Evolutionary conservation across 2,888 invertebrate species (phyloP).

Genomic region (Autographa gamma): DNA sequence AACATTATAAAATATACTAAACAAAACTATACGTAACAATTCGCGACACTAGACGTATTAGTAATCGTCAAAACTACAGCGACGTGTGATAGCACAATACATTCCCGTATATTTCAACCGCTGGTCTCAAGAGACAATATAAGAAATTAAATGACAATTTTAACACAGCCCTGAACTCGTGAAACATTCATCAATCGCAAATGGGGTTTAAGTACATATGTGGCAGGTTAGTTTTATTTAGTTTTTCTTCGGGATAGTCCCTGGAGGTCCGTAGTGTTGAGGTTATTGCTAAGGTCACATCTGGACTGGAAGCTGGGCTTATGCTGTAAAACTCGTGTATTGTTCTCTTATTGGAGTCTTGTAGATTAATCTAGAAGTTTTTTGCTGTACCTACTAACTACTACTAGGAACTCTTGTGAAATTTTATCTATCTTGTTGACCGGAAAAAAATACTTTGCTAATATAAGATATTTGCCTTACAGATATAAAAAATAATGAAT

Average conservation of each 20-base stretch:
- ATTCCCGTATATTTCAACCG: constrained; percentile 51
- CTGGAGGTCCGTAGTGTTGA: not conserved
- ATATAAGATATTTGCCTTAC: too few relatives aligned
- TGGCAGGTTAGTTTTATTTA: constrained; percentile 38
- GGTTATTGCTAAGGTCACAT: not conserved
- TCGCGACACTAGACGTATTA: too few relatives aligned
- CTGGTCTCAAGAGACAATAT: constrained; percentile 63
- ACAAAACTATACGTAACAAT: not conserved
- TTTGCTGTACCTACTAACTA: too few relatives aligned
- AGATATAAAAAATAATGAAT: too few relatives aligned
- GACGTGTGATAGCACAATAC: not conserved
- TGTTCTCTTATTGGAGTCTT: too few relatives aligned
- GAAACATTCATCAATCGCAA: constrained; percentile 67
- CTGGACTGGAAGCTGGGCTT: not conserved
- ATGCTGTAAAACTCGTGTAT: not conserved
- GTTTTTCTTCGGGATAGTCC: constrained; percentile 13
- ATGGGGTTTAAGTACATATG: constrained; percentile 61
- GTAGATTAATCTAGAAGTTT: too few relatives aligned
- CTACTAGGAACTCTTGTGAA: too few relatives aligned
- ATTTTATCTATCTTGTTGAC: too few relatives aligned
- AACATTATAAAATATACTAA: too few relatives aligned
- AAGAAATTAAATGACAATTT: constrained; percentile 77
- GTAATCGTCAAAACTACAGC: not conserved
- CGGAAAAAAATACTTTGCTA: too few relatives aligned
- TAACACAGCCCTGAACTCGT: constrained; percentile 64